These are phyloP conservation scores for Monochamus saltuarius DNA, from an alignment of 1,140 invertebrate species.

Conservation along the genomic window DNA sequence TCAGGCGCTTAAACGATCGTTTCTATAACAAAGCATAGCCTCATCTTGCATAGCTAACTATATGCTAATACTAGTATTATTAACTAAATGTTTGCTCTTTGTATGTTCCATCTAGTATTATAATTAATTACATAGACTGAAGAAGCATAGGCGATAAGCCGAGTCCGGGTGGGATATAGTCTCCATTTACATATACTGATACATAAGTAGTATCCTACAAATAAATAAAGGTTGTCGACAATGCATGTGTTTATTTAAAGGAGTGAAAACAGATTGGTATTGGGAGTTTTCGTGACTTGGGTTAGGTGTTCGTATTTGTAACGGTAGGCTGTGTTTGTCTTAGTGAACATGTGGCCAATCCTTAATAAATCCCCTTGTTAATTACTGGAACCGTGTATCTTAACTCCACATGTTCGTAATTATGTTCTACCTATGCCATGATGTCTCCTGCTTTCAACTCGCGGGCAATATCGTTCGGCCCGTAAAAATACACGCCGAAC, in stretches of 20 bases:
- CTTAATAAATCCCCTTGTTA: constrained; percentile 35
- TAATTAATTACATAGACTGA: too few species aligned
- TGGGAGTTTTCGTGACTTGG: constrained; percentile 34
- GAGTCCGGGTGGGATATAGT: too few species aligned
- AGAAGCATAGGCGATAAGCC: too few species aligned
- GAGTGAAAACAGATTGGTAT: constrained; percentile 24
- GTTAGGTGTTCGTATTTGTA: constrained; percentile 37
- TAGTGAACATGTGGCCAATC: constrained; percentile 36
- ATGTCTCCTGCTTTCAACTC: constrained; percentile 26
- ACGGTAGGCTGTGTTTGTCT: constrained; percentile 33
- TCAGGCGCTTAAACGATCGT: too few species aligned
- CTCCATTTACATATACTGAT: too few species aligned
- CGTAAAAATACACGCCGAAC: constrained; percentile 30
- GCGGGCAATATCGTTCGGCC: constrained; percentile 28
- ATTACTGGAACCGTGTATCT: constrained; percentile 32
- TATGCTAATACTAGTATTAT: too few species aligned
- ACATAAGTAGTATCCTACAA: too few species aligned
- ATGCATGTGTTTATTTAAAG: constrained; percentile 20
- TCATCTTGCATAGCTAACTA: too few species aligned
- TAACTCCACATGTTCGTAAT: constrained; percentile 39
- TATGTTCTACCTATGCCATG: constrained; percentile 33
- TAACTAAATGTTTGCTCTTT: too few species aligned
- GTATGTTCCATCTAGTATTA: too few species aligned
- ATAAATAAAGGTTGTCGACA: neutral
- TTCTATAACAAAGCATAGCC: too few species aligned